These are phyloP conservation scores for Lepidotrigona ventralis DNA, from an alignment of 1,140 invertebrate genomes.

Conservation along the genomic window DNA sequence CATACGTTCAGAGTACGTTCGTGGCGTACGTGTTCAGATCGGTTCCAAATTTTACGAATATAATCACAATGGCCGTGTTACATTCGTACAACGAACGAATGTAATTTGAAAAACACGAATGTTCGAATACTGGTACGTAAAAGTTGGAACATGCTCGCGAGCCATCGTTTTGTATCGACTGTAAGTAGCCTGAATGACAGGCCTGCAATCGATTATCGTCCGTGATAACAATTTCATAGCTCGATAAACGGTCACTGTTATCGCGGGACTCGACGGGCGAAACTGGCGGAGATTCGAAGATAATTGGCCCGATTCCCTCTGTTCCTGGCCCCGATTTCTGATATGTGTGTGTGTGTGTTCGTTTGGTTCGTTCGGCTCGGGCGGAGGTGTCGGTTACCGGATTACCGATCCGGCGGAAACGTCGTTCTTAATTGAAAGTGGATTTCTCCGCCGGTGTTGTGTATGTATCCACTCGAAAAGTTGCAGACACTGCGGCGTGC, in stretches of 20 bases:
- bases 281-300: constrained; percentile 29
- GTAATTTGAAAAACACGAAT: too few species aligned
- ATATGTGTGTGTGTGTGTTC: too few species aligned
- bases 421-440: constrained; percentile 18
- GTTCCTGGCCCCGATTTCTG: background rate
- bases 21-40: too few species aligned
- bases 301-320: constrained; percentile 31
- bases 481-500: constrained; percentile 25
- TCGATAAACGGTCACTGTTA: constrained; percentile 34
- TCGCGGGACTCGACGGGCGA: constrained; percentile 8
- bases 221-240: constrained; percentile 50
- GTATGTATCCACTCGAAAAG: constrained; percentile 16
- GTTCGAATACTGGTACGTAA: too few species aligned
- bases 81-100: too few species aligned
- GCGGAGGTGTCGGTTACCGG: background rate
- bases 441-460: background rate
- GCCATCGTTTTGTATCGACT: background rate
- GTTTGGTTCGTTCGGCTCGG: background rate
- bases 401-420: constrained; percentile 5
- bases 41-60: too few species aligned
- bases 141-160: too few species aligned
- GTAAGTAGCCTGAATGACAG: background rate
- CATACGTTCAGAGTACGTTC: too few species aligned
- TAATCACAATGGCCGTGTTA: too few species aligned
- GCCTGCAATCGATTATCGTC: constrained; percentile 16